A percentile compares a stretch with the other conserved stretches of the same genome.
These are phyloP conservation scores for Tricholauxania praeusta DNA, from an alignment of 2,888 invertebrate species.

Conservation along the genomic window DNA sequence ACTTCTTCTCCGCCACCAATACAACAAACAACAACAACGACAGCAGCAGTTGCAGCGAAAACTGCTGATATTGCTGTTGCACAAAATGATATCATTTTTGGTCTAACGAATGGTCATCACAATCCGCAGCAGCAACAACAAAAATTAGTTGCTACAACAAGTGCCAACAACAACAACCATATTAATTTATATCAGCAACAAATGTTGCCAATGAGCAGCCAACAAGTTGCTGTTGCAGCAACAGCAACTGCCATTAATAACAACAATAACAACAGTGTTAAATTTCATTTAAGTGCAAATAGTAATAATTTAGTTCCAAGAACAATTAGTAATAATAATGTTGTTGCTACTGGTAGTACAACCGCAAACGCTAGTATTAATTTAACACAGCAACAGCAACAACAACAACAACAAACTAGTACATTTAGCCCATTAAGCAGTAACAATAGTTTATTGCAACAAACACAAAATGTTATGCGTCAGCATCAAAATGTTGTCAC, in stretches of 20 bases:
- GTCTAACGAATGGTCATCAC: slow-evolving; percentile 43
- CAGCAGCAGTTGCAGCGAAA: neutral
- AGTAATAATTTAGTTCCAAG: slow-evolving; percentile 6
- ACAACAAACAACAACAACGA: slow-evolving; percentile 28
- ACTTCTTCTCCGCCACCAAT: slow-evolving; percentile 55
- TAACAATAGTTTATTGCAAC: slow-evolving; percentile 26
- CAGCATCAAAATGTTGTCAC: neutral
- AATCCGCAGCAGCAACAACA: slow-evolving; percentile 14
- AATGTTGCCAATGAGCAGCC: slow-evolving; percentile 18
- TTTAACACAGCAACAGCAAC: slow-evolving; percentile 1
- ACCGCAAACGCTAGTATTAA: slow-evolving; percentile 11
- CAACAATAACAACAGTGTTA: slow-evolving; percentile 24
- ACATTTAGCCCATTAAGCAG: neutral
- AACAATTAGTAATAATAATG: slow-evolving; percentile 12
- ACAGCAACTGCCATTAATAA: slow-evolving; percentile 19
- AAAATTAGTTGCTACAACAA: neutral
- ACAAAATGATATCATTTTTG: slow-evolving; percentile 25
- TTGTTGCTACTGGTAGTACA: neutral
- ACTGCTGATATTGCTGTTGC: neutral
- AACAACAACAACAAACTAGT: neutral
- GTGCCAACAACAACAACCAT: neutral
- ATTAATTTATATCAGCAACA: neutral
- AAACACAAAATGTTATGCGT: neutral
- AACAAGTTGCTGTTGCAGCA: slow-evolving; percentile 26
- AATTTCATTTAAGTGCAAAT: slow-evolving; percentile 14